Percentiles rank a stretch among this genome's conserved stretches.
Conservation (phyloP, 2,113 vertebrate genomes). For the Cyprinodon brontotheroides region DNA sequence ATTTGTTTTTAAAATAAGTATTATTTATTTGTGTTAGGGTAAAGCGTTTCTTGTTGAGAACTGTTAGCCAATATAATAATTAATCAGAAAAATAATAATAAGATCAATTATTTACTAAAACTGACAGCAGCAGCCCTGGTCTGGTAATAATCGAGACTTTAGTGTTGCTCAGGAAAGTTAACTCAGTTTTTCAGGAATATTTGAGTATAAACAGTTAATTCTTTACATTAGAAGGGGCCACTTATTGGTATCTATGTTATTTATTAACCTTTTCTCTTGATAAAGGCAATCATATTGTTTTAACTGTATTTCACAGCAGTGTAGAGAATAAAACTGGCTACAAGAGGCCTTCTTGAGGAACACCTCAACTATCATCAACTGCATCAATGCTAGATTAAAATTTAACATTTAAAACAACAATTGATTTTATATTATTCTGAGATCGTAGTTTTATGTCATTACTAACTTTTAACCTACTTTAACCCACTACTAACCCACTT, state of each 20-base stretch:
- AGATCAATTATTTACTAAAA: too few relatives aligned
- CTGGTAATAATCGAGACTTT: background rate
- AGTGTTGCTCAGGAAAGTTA: background rate
- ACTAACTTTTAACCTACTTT: background rate
- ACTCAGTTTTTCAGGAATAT: background rate
- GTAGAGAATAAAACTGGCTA: background rate
- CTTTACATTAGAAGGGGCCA: background rate
- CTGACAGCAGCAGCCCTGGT: too few relatives aligned
- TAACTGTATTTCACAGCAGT: background rate
- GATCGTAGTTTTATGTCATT: too few relatives aligned
- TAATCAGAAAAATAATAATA: too few relatives aligned
- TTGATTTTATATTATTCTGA: too few relatives aligned
- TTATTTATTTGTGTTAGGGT: too few relatives aligned
- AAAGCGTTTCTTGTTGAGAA: too few relatives aligned
- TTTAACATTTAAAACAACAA: too few relatives aligned
- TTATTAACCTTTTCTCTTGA: background rate
- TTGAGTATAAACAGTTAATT: too few relatives aligned
- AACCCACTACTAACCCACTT: background rate
- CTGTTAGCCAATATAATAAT: too few relatives aligned
- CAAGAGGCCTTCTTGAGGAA: background rate
- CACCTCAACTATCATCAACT: background rate
- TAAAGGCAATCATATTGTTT: background rate
- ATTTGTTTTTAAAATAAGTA: too few relatives aligned
- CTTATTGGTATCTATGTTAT: background rate
- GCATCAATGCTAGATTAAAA: too few relatives aligned